A percentile compares a stretch with the other conserved stretches of the same genome.
phyloP scores from a whole-genome alignment of 1,140 invertebrate genomes.

The Cydia pomonella region DNA sequence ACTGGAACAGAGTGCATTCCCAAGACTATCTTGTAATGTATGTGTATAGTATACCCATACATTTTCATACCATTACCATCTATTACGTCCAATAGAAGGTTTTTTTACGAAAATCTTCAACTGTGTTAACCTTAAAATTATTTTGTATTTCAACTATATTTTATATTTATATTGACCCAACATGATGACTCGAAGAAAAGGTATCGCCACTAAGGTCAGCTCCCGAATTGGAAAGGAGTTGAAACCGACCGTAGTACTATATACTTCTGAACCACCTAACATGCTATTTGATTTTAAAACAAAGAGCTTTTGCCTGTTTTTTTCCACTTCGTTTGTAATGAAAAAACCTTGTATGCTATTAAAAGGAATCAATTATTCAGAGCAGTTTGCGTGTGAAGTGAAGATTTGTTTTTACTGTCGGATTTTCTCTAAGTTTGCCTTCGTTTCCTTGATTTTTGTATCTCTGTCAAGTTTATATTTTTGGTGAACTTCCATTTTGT shows the following conservation, averaged over 20 bases:
- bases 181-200: too few species aligned
- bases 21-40: too few species aligned
- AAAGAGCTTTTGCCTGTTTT: neutral
- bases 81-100: too few species aligned
- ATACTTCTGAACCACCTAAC: neutral
- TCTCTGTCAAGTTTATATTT: neutral
- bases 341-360: conserved; percentile 44
- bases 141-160: too few species aligned
- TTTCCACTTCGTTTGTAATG: conserved; percentile 31
- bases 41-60: too few species aligned
- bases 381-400: conserved; percentile 20
- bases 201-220: too few species aligned
- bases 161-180: too few species aligned
- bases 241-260: neutral
- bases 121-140: too few species aligned
- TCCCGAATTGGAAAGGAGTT: too few species aligned
- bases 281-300: neutral
- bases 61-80: too few species aligned
- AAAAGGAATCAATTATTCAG: conserved; percentile 42
- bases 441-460: neutral
- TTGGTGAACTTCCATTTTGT: neutral
- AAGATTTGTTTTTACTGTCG: conserved; percentile 35
- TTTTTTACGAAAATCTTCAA: too few species aligned
- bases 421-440: neutral
- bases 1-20: too few species aligned